A percentile compares a stretch with the other conserved stretches of the same genome.
Conservation (phyloP, 2,797 vertebrate genomes). For the Pipistrellus kuhlii region DNA sequence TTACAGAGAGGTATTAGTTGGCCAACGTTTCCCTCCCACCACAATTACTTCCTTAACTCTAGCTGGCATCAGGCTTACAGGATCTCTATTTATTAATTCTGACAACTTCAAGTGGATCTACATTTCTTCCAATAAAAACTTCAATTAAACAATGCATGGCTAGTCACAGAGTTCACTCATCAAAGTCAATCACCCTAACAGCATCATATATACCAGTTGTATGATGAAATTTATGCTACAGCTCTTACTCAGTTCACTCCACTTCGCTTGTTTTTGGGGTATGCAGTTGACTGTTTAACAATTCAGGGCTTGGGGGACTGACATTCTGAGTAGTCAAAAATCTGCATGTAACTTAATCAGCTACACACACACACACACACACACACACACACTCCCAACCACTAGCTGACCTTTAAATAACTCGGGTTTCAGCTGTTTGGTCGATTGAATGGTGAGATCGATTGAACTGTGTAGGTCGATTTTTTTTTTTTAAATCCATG, state of each 20-base stretch:
- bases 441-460: not conserved
- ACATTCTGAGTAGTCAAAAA: not conserved
- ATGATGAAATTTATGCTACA: conserved; percentile 39
- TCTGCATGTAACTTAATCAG: not conserved
- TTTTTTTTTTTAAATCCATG: not conserved
- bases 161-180: conserved; percentile 1
- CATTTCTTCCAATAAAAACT: conserved; percentile 25
- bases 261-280: not conserved
- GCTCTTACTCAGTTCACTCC: not conserved
- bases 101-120: conserved; percentile 4
- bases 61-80: not conserved
- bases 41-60: no score
- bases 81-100: conserved; percentile 47
- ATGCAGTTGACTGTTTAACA: not conserved
- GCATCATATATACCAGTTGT: not conserved
- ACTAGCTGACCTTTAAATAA: not conserved
- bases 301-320: not conserved
- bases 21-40: not conserved
- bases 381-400: not conserved
- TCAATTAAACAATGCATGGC: conserved; percentile 16
- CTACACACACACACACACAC: not conserved
- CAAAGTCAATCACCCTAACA: not conserved
- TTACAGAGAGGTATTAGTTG: not conserved
- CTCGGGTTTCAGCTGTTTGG: not conserved
- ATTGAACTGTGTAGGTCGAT: not conserved